A percentile compares a stretch with the other conserved stretches of the same genome.
phyloP scores from a whole-genome alignment of 2,113 vertebrate genomes.

The Ptilorrhoa leucosticta region DNA sequence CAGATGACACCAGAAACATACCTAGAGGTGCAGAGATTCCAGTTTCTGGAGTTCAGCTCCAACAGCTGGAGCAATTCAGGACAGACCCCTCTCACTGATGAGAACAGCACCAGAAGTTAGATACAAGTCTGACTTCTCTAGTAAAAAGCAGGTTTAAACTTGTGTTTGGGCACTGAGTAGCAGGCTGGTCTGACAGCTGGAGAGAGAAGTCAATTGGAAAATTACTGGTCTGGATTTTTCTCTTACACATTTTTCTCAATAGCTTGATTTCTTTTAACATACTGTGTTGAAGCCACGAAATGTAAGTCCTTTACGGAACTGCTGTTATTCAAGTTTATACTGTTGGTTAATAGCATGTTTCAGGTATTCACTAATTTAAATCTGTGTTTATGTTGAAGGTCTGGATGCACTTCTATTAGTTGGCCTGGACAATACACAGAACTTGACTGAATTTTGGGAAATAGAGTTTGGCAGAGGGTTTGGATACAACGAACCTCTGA shows the following conservation, averaged over 20 bases:
- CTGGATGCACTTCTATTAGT: conserved; percentile 77
- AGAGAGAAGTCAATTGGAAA: not conserved
- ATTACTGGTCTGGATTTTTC: not conserved
- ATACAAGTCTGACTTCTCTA: not conserved
- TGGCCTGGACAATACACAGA: conserved; percentile 74
- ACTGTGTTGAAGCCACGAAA: not conserved
- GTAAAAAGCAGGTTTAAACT: not conserved
- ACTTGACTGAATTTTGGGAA: conserved; percentile 75
- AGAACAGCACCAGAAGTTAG: not conserved
- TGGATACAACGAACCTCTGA: conserved; percentile 74
- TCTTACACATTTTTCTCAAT: not conserved
- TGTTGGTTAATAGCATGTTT: not conserved
- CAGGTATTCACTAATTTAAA: not conserved
- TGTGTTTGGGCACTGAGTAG: not conserved
- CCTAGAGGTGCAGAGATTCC: not conserved
- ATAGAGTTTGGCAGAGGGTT: conserved; percentile 89
- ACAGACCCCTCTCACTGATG: not conserved
- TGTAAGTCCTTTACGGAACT: not conserved
- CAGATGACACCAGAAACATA: not conserved
- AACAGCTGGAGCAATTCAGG: not conserved
- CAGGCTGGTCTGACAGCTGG: not conserved
- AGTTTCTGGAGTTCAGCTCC: not conserved
- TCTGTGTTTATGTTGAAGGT: conserved; percentile 63
- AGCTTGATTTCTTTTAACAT: not conserved
- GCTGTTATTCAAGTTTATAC: not conserved